Percentiles rank a stretch among this genome's conserved stretches.
Conservation (phyloP, 2,797 vertebrate genomes). For the Orestias chungarensis region DNA sequence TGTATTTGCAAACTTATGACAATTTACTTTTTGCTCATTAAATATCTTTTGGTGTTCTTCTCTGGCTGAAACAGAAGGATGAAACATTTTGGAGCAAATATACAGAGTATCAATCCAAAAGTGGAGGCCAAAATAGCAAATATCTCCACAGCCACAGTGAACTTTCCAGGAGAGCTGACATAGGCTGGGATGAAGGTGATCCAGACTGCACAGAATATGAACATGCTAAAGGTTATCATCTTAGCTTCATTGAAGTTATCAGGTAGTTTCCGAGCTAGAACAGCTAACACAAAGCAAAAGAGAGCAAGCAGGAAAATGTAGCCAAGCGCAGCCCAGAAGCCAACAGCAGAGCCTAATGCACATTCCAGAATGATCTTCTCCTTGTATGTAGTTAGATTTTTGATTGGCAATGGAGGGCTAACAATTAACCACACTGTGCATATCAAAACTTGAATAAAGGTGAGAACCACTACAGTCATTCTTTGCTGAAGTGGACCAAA, state of each 20-base stretch:
- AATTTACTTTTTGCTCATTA: neutral
- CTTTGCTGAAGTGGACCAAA: too few relatives aligned
- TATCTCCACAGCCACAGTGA: slow-evolving; percentile 5
- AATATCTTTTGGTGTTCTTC: neutral
- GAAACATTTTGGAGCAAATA: slow-evolving; percentile 1
- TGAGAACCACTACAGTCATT: too few relatives aligned
- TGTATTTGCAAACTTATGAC: too few relatives aligned
- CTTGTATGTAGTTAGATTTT: slow-evolving; percentile 38
- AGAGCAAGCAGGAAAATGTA: slow-evolving; percentile 64
- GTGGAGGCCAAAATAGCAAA: slow-evolving; percentile 3
- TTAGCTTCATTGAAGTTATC: too few relatives aligned
- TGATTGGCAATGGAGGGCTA: too few relatives aligned
- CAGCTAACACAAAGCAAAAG: slow-evolving; percentile 11
- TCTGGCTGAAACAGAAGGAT: neutral
- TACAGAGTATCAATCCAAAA: slow-evolving; percentile 4
- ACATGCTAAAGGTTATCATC: neutral
- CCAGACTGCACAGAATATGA: neutral
- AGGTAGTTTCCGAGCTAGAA: too few relatives aligned
- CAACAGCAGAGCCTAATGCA: slow-evolving; percentile 64
- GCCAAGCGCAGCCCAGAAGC: slow-evolving; percentile 69
- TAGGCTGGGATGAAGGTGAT: slow-evolving; percentile 9
- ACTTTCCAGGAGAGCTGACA: slow-evolving; percentile 8
- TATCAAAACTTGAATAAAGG: too few relatives aligned
- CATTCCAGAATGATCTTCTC: slow-evolving; percentile 73
- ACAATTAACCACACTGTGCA: too few relatives aligned